Base-by-base conservation (phyloP, 1,140 invertebrate genomes). In the Drosophila novamexicana region DNA sequence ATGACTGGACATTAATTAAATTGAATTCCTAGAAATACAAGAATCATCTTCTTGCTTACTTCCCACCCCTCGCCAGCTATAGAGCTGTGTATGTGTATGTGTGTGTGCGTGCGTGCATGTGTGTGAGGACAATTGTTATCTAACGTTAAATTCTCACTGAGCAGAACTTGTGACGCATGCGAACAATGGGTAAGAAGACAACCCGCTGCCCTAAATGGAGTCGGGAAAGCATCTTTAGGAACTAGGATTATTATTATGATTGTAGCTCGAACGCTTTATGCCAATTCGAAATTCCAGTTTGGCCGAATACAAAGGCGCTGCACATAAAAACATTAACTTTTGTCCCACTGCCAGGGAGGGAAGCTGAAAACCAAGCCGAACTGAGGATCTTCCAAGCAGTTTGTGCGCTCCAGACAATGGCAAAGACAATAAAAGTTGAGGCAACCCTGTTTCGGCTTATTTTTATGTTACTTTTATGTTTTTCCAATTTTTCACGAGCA, bases 271-370 rank as follows among this genome's bases (percentile, higher is more conserved):
- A 64, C 39, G 62, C 54, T 54, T 64, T 62, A 82, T 82, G 69
- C 64, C 65, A 71, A 75, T 85, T 82, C 49, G 40, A 62, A 79
- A 56, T 88, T 88, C 83, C 79, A 88, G 82, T 86, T 86, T 70
- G 52, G 52, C 36, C 14, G 54, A 79, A 29, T 29, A 86, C 82
- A 86, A 86, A 83, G 82, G 82, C 83, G 47, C 34, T 14, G n/a
- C 79, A 69, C 67, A 76, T 88, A 71, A 74, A 79, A 75, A 74
- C 81, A 83, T 88, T 86, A 88, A 85, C 82, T 85, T 86, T 69
- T 78, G 65, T 62, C 64, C 66, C 37, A 53, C 50, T 56, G 47
- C 34, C 18, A 49, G 29, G 22, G 65, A 67, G 45, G 54, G 54
- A 81, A 65, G 53, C 67, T 14, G 18, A 44, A 44, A 54, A 34